Evolutionary conservation across 1,140 invertebrate species (phyloP).

Genomic region (Trinorchestia longiramus): DNA sequence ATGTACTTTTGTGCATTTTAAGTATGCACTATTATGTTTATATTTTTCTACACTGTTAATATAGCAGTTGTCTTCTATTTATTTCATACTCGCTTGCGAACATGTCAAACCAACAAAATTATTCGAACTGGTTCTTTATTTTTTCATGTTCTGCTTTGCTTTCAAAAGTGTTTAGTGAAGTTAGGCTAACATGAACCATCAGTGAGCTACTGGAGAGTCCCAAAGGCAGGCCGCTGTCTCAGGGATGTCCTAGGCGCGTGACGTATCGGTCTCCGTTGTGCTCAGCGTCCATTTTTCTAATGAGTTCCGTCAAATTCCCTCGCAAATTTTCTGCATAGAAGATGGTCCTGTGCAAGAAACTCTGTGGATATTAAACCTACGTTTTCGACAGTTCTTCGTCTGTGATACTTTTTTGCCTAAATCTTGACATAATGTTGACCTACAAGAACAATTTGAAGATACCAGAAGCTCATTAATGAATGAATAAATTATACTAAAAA

Average conservation of each 20-base stretch:
- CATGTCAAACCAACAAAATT: background rate
- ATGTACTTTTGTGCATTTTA: no score
- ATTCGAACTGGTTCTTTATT: background rate
- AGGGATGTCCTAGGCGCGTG: background rate
- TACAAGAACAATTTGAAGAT: background rate
- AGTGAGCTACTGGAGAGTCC: background rate
- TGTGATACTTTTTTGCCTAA: background rate
- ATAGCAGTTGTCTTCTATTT: no score
- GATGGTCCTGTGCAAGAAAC: background rate
- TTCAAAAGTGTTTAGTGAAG: background rate
- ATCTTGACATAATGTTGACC: background rate
- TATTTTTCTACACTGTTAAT: no score
- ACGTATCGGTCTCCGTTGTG: background rate
- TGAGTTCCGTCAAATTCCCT: constrained; percentile 21
- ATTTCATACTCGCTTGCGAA: background rate
- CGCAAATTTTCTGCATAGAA: background rate
- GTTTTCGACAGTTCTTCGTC: background rate
- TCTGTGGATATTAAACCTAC: background rate
- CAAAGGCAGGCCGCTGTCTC: background rate
- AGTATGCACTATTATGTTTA: no score
- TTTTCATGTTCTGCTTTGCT: background rate
- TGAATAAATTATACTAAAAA: background rate
- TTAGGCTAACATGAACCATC: background rate
- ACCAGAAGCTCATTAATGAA: background rate
- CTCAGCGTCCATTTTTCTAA: constrained; percentile 17